A percentile compares a stretch with the other conserved stretches of the same genome.
These are phyloP conservation scores for Thera obeliscata DNA, from an alignment of 2,888 invertebrate genomes.

Conservation along the genomic window DNA sequence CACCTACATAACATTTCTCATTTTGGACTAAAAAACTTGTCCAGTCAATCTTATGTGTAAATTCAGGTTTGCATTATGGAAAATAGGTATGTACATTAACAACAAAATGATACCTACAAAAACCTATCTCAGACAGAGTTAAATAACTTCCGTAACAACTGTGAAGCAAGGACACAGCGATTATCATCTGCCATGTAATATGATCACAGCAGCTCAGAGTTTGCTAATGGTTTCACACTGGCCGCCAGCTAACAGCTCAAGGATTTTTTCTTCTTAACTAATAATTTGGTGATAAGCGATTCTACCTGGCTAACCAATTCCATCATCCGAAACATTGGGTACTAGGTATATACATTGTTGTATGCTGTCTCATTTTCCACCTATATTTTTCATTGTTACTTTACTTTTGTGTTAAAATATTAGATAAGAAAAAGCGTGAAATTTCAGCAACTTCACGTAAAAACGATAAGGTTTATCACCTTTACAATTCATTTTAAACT, in stretches of 20 bases:
- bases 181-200: slow-evolving; percentile 23
- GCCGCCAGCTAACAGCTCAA: slow-evolving; percentile 10
- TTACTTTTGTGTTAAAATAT: slow-evolving; percentile 5
- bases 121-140: background rate
- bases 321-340: background rate
- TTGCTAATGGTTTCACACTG: slow-evolving; percentile 21
- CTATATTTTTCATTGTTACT: background rate
- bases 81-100: background rate
- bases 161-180: slow-evolving; percentile 19
- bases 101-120: background rate
- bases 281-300: background rate
- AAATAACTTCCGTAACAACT: background rate
- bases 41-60: background rate
- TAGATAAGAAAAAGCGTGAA: slow-evolving; percentile 18
- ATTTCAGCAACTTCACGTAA: slow-evolving; percentile 11
- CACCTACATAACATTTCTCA: too few species aligned
- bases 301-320: too few species aligned
- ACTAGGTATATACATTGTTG: background rate
- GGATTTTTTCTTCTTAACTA: slow-evolving; percentile 13
- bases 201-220: slow-evolving; percentile 1
- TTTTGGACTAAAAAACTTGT: background rate
- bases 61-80: background rate
- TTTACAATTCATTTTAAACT: slow-evolving; percentile 10
- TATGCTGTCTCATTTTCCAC: background rate
- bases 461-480: slow-evolving; percentile 27